A percentile compares a stretch with the other conserved stretches of the same genome.
Evolutionary conservation across 2,113 vertebrate genomes (phyloP).

Genomic region (Poecilia latipinna): DNA sequence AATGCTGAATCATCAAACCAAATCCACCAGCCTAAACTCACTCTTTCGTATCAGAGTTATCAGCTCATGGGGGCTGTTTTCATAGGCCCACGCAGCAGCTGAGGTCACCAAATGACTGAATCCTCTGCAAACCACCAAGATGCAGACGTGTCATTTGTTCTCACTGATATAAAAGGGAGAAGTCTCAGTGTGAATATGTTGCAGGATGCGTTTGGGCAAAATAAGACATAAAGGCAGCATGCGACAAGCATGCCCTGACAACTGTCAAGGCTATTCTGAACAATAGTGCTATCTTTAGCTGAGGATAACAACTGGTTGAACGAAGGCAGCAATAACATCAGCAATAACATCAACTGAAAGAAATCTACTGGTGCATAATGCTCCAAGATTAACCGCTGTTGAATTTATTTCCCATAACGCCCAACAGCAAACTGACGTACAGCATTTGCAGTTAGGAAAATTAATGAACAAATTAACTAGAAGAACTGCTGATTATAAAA

Average conservation of each 20-base stretch:
- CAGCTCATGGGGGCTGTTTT: slow-evolving; percentile 51
- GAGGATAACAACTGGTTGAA: slow-evolving; percentile 48
- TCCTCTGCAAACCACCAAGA: slow-evolving; percentile 48
- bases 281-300: slow-evolving; percentile 61
- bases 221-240: slow-evolving; percentile 35
- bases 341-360: slow-evolving; percentile 2
- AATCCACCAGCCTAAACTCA: slow-evolving; percentile 37
- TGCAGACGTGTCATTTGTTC: slow-evolving; percentile 28
- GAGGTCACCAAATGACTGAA: slow-evolving; percentile 48
- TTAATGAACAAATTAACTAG: too few relatives aligned
- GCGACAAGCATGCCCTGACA: slow-evolving; percentile 38
- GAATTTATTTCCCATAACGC: neutral
- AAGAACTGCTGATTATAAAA: too few relatives aligned
- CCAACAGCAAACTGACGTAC: neutral
- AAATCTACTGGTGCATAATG: neutral
- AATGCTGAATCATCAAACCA: slow-evolving; percentile 66
- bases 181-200: neutral
- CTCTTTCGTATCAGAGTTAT: slow-evolving; percentile 51
- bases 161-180: slow-evolving; percentile 14
- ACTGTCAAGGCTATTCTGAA: slow-evolving; percentile 31
- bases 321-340: slow-evolving; percentile 32
- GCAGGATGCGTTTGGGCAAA: neutral
- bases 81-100: slow-evolving; percentile 45
- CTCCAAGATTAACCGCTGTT: slow-evolving; percentile 22
- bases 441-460: too few relatives aligned